These are phyloP conservation scores for Eilema sororculum DNA, from an alignment of 2,888 invertebrate genomes.

Conservation along the genomic window DNA sequence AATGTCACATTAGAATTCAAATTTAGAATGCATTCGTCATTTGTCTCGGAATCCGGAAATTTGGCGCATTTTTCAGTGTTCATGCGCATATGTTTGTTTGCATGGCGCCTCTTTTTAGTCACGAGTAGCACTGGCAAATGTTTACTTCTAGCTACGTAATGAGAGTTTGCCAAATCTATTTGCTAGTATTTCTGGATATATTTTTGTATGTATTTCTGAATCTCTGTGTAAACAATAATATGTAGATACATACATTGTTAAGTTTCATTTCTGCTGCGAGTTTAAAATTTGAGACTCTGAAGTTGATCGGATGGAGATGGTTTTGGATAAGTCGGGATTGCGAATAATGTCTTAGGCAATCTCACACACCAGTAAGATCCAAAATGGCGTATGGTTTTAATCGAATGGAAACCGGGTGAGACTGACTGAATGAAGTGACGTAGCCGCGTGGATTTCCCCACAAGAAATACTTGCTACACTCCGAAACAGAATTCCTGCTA, in stretches of 20 bases:
- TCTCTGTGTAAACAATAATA: background rate
- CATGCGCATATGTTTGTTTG: slow-evolving; percentile 41
- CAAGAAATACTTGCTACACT: too few species aligned
- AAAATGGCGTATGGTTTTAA: too few species aligned
- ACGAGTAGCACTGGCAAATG: slow-evolving; percentile 4
- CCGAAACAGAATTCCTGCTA: too few species aligned
- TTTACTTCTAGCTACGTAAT: slow-evolving; percentile 11
- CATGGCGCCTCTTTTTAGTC: slow-evolving; percentile 23
- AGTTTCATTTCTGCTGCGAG: background rate
- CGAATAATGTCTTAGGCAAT: too few species aligned
- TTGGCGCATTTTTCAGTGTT: slow-evolving; percentile 44
- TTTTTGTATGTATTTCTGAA: background rate
- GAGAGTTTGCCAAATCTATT: slow-evolving; percentile 24
- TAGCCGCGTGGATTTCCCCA: too few species aligned
- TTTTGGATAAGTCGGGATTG: too few species aligned
- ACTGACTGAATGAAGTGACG: too few species aligned
- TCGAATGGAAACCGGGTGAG: too few species aligned
- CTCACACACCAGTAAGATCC: too few species aligned
- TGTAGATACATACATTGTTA: background rate
- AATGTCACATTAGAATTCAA: slow-evolving; percentile 47
- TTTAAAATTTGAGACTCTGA: too few species aligned
- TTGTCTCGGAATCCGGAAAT: slow-evolving; percentile 66
- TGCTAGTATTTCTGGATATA: slow-evolving; percentile 7
- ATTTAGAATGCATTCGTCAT: slow-evolving; percentile 54
- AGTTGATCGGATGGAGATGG: too few species aligned